phyloP scores from a whole-genome alignment of 2,113 vertebrate species.

The Sialia sialis region DNA sequence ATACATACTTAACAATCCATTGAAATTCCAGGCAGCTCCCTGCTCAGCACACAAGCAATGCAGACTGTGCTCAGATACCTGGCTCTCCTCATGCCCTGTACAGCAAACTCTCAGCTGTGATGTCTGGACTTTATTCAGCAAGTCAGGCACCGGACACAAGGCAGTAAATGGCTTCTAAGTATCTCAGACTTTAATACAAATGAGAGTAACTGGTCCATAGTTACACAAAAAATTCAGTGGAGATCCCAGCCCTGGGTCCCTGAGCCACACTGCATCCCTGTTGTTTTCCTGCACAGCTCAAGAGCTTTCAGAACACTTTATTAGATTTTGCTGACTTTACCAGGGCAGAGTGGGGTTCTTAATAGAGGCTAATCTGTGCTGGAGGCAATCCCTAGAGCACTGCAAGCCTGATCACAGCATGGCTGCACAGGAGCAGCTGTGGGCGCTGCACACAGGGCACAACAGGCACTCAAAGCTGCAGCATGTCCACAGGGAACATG shows the following conservation, averaged over 20 bases:
- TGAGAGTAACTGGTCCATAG: background rate
- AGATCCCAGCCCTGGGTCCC: accelerated
- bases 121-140: background rate
- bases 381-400: background rate
- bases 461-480: background rate
- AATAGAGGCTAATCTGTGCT: conserved; percentile 7
- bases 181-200: background rate
- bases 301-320: background rate
- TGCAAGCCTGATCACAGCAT: background rate
- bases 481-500: background rate
- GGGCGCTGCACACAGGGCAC: background rate
- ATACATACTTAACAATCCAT: background rate
- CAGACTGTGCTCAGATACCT: background rate
- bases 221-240: background rate
- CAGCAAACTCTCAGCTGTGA: accelerated
- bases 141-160: background rate
- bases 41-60: background rate
- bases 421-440: background rate
- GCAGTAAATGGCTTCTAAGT: background rate
- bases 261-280: background rate
- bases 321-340: conserved; percentile 4
- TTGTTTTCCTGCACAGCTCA: background rate
- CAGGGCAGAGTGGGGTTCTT: background rate
- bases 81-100: background rate
- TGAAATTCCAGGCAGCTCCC: background rate